Evolutionary conservation across 1,140 invertebrate species (phyloP).

Genomic region (Brachionus paranguensis): DNA sequence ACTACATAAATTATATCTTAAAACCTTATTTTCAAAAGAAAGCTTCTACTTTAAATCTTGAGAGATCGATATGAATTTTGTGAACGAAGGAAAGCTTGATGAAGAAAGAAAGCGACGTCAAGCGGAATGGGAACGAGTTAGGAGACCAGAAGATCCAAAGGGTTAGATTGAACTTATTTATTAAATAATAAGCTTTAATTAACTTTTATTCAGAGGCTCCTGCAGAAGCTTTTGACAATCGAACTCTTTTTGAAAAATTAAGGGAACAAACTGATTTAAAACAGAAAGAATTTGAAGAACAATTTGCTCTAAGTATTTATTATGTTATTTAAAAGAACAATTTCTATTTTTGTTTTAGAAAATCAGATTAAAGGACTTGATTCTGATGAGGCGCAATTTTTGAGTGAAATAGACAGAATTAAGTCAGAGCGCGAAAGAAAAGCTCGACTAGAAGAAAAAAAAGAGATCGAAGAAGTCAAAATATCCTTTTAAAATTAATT

Average conservation of each 20-base stretch:
- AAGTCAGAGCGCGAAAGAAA: neutral
- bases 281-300: constrained; percentile 32
- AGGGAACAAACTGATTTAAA: constrained; percentile 33
- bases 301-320: constrained; percentile 30
- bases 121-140: constrained; percentile 39
- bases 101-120: constrained; percentile 26
- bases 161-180: neutral
- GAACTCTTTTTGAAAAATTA: constrained; percentile 27
- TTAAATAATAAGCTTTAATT: neutral
- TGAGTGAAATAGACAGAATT: constrained; percentile 16
- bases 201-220: constrained; percentile 31
- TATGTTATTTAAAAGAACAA: neutral
- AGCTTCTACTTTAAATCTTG: neutral
- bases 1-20: neutral
- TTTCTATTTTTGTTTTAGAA: neutral
- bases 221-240: constrained; percentile 21
- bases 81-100: constrained; percentile 27
- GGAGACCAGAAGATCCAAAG: constrained; percentile 12
- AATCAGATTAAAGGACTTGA: constrained; percentile 36
- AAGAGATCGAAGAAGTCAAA: constrained; percentile 40
- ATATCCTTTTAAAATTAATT: constrained; percentile 30
- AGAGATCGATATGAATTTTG: neutral
- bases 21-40: neutral
- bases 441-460: neutral
- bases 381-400: constrained; percentile 29